Evolutionary conservation across 2,113 vertebrate species (phyloP), one percentile per base, ranked within the genome.

Genomic region (Neogobius melanostomus): DNA sequence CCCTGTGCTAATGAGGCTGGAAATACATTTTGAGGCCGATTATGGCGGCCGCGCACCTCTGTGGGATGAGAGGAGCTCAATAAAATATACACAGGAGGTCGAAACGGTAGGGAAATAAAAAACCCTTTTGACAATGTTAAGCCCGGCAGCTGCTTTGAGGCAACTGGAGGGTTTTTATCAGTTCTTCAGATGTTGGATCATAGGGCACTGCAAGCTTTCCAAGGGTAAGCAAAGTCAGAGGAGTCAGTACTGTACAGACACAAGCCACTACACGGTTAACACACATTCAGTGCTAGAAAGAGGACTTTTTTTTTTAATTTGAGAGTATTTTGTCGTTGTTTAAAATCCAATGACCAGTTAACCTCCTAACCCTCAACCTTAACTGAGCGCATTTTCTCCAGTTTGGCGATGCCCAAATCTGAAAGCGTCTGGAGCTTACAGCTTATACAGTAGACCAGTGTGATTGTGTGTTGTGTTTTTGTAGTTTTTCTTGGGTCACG

Each of bases 41-140:
- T 90, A 91, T 91, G 84, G 90, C 82, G 57, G 83, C 79, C 9
- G 79, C 45, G 59, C 79, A 72, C 77, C 71, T 75, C 89, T 78
- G 83, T 86, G 87, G 91, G 92, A 93, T 93, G 91, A 92, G 91
- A 93, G 82, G 89, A 85, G 92, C 89, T 94, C 92, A 92, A 94
- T 93, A 93, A 93, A 93, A 93, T 93, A 93, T 92, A 93, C 93
- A 93, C 91, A 90, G 90, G 91, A 92, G 92, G 92, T 93, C 86
- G 88, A 93, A 89, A 90, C 76, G 75, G 82, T 88, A 81, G 89
- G 89, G 89, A 90, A 91, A 90, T 89, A 90, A 92, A 91, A 91
- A 87, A 48, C 81, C 88, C 91, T 93, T 94, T 93, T 94, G 93
- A 94, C 92, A 94, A 93, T 87, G 92, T 93, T 94, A 94, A 94